These are phyloP conservation scores for Parotocinclus haroldoi DNA, from an alignment of 2,797 vertebrate genomes.

Conservation along the genomic window DNA sequence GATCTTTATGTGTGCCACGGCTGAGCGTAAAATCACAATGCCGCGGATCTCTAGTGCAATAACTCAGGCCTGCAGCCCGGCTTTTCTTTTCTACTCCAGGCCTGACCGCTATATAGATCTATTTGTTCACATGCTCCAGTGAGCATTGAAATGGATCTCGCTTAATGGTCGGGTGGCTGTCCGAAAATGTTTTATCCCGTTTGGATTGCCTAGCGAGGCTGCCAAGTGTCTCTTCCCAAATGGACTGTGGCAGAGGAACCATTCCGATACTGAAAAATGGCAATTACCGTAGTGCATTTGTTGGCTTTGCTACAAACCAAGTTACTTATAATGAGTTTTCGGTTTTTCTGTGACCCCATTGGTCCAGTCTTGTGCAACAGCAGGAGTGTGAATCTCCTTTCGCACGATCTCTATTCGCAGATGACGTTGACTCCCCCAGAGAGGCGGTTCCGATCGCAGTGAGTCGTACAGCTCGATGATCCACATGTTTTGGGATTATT, in stretches of 20 bases:
- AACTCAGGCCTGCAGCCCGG: constrained; percentile 29
- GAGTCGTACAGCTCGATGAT: too few species aligned
- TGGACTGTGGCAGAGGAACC: constrained; percentile 1
- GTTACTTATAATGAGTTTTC: too few species aligned
- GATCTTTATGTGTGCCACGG: constrained; percentile 62
- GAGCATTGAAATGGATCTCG: constrained; percentile 42
- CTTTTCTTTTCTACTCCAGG: constrained; percentile 34
- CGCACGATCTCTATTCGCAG: too few species aligned
- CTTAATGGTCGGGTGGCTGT: constrained; percentile 41
- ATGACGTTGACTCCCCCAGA: too few species aligned
- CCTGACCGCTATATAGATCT: constrained; percentile 29
- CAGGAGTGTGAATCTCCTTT: too few species aligned
- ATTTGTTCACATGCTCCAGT: constrained; percentile 33
- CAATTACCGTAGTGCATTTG: too few species aligned
- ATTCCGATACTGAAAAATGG: constrained; percentile 8
- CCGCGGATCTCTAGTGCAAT: constrained; percentile 28
- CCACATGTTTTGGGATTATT: too few species aligned
- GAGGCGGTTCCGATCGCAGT: too few species aligned
- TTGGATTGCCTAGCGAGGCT: constrained; percentile 16
- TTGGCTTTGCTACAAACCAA: too few species aligned
- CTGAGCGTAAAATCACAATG: constrained; percentile 60
- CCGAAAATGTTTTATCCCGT: constrained; percentile 42
- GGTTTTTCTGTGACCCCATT: too few species aligned
- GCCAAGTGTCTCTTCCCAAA: constrained; percentile 22
- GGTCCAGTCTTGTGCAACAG: too few species aligned